Evolutionary conservation across 2,888 invertebrate genomes (phyloP).

Genomic region (Folsomia candida): DNA sequence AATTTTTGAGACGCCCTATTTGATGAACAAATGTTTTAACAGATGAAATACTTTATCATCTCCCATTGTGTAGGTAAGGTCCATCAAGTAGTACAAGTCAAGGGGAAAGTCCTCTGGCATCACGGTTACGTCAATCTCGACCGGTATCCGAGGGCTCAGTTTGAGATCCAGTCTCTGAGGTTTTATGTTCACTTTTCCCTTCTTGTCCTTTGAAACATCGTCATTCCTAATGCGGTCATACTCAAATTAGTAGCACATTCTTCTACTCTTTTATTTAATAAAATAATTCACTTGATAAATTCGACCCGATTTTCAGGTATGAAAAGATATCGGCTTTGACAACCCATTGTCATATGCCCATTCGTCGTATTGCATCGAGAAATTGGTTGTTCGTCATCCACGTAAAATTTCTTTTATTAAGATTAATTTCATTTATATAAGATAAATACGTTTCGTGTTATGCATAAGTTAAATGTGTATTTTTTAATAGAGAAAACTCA

Average conservation of each 20-base stretch:
- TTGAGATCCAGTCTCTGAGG: conserved; percentile 29
- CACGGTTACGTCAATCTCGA: conserved; percentile 17
- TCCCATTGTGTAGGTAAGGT: conserved; percentile 31
- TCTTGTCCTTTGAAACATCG: neutral
- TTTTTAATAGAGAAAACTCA: conserved; percentile 13
- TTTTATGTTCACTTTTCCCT: conserved; percentile 7
- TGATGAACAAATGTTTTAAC: neutral
- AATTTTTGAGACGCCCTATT: neutral
- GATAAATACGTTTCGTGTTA: neutral
- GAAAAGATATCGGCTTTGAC: conserved; percentile 3
- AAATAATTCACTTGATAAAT: conserved; percentile 2
- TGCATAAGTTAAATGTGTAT: neutral
- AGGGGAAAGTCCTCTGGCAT: conserved; percentile 35
- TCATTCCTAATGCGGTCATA: conserved; percentile 7
- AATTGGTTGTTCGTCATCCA: conserved; percentile 16
- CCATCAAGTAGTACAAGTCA: conserved; percentile 41
- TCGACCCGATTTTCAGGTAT: neutral
- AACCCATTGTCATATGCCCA: conserved; percentile 16
- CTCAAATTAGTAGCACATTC: conserved; percentile 13
- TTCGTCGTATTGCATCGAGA: conserved; percentile 24
- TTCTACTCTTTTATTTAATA: neutral
- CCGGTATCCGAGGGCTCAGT: conserved; percentile 19
- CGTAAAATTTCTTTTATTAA: conserved; percentile 22
- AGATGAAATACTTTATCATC: conserved; percentile 34
- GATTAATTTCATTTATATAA: neutral